Conservation (phyloP, 1,140 invertebrate species). For the Drosophila dunni region DNA sequence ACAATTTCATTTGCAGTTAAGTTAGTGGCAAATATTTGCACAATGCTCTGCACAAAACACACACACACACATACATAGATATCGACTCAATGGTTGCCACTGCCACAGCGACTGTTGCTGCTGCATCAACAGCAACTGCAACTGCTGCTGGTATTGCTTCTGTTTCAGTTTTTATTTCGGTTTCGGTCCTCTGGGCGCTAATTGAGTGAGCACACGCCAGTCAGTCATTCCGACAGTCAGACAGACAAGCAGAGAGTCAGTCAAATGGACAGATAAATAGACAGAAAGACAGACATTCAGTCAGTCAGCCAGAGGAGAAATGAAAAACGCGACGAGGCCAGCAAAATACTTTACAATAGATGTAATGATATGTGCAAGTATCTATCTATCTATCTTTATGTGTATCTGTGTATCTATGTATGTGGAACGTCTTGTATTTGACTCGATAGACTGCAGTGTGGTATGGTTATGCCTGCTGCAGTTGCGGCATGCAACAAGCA, state of each 20-base stretch:
- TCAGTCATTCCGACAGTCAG: conserved; percentile 26
- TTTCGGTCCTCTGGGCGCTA: conserved; percentile 79
- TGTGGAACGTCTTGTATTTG: conserved; percentile 51
- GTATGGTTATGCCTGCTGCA: conserved; percentile 59
- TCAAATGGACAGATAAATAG: background rate
- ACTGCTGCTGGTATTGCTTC: conserved; percentile 26
- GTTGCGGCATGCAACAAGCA: conserved; percentile 60
- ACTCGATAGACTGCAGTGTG: conserved; percentile 32
- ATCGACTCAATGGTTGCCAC: conserved; percentile 24
- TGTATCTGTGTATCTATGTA: conserved; percentile 17
- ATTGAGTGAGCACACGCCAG: conserved; percentile 80
- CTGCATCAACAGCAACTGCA: conserved; percentile 37
- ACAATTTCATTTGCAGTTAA: conserved; percentile 80
- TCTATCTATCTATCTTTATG: conserved; percentile 21
- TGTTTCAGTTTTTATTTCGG: conserved; percentile 57
- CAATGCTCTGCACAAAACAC: conserved; percentile 67
- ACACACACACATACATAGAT: conserved; percentile 10
- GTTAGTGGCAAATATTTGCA: conserved; percentile 74
- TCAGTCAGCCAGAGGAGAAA: conserved; percentile 69
- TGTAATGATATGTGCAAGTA: conserved; percentile 47
- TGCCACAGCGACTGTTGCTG: conserved; percentile 17
- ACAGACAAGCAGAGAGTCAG: conserved; percentile 22
- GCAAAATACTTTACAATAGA: conserved; percentile 49
- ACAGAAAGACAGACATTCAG: conserved; percentile 23
- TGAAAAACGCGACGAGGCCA: conserved; percentile 79